A percentile compares a stretch with the other conserved stretches of the same genome.
Conservation (phyloP, 1,140 invertebrate genomes). For the Zaprionus nigranus region DNA sequence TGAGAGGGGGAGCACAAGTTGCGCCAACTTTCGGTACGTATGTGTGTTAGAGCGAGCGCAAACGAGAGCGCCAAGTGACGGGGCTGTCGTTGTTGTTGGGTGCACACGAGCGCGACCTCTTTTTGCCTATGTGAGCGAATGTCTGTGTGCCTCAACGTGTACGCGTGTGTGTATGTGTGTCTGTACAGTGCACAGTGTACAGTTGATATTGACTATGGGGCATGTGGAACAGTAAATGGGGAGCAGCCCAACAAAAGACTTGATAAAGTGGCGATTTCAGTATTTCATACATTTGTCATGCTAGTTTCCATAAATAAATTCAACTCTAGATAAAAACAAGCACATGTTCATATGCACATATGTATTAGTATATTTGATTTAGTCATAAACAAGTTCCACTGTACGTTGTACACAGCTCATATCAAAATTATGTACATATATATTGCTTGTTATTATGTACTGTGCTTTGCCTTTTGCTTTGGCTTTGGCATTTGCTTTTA, state of each 20-base stretch:
- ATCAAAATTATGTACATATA: slow-evolving; percentile 42
- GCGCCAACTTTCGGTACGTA: slow-evolving; percentile 65
- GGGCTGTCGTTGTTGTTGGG: slow-evolving; percentile 59
- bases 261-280: slow-evolving; percentile 13
- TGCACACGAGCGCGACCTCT: slow-evolving; percentile 81
- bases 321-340: slow-evolving; percentile 11
- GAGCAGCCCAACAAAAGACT: slow-evolving; percentile 18
- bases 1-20: slow-evolving; percentile 51
- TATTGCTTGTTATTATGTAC: slow-evolving; percentile 16
- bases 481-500: neutral
- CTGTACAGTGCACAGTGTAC: slow-evolving; percentile 52
- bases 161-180: slow-evolving; percentile 17
- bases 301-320: neutral
- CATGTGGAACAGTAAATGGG: slow-evolving; percentile 25
- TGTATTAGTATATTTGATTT: slow-evolving; percentile 5
- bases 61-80: slow-evolving; percentile 70
- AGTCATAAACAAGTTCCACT: slow-evolving; percentile 33
- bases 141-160: neutral
- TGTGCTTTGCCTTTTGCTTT: slow-evolving; percentile 36
- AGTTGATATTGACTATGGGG: slow-evolving; percentile 57
- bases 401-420: slow-evolving; percentile 33
- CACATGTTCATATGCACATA: neutral
- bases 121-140: slow-evolving; percentile 46
- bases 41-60: slow-evolving; percentile 80
- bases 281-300: neutral